Conservation (phyloP, 1,140 invertebrate species). For the Mercenaria mercenaria region DNA sequence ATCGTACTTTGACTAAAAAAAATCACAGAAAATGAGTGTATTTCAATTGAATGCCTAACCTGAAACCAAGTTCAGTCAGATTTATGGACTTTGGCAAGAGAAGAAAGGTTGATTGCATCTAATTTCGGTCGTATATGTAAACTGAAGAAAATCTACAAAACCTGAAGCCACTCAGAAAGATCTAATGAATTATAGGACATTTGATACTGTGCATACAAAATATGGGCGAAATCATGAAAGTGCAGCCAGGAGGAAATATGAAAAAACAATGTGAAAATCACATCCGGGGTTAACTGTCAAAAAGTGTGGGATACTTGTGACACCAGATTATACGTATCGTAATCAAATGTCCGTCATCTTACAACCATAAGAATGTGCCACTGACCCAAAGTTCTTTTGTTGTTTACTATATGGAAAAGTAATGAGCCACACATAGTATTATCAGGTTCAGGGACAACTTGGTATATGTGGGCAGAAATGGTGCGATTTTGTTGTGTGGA, state of each 20-base stretch:
- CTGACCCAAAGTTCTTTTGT: conserved; percentile 53
- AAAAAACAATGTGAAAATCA: not conserved
- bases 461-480: conserved; percentile 79
- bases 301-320: conserved; percentile 10
- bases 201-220: not conserved
- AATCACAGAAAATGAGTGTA: too few relatives aligned
- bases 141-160: not conserved
- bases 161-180: conserved; percentile 27
- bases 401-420: conserved; percentile 67
- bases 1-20: too few relatives aligned
- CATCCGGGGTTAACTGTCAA: not conserved
- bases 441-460: conserved; percentile 85
- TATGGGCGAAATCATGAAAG: conserved; percentile 30
- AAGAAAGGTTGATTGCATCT: conserved; percentile 30
- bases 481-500: conserved; percentile 84
- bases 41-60: not conserved
- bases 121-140: conserved; percentile 29
- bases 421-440: conserved; percentile 83
- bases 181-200: not conserved
- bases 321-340: not conserved
- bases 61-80: not conserved
- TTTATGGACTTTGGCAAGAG: not conserved
- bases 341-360: conserved; percentile 68
- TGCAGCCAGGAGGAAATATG: conserved; percentile 18
- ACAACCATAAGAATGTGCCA: conserved; percentile 36